These are phyloP conservation scores for Chirona hameri DNA, from an alignment of 2,888 invertebrate genomes.

Conservation along the genomic window DNA sequence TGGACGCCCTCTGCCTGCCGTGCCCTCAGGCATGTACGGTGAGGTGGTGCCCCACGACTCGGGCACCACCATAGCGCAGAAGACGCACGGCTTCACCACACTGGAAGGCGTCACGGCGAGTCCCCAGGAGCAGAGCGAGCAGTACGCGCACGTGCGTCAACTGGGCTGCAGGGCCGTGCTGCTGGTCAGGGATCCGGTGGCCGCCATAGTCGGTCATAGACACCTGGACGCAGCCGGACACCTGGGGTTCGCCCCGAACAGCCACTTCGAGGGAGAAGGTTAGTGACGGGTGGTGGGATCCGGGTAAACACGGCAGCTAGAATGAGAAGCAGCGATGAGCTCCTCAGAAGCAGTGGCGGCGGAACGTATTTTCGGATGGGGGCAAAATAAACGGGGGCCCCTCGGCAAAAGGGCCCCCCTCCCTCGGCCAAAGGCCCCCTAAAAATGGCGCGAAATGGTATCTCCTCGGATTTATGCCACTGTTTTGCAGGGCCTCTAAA, in stretches of 20 bases:
- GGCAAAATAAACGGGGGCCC: no score
- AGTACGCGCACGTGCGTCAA: neutral
- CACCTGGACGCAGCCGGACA: constrained; percentile 40
- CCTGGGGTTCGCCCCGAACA: constrained; percentile 39
- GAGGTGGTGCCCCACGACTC: constrained; percentile 37
- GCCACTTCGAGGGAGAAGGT: constrained; percentile 40
- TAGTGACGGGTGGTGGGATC: neutral
- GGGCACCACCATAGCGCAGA: constrained; percentile 39
- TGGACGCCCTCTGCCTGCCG: no score
- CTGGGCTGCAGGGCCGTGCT: neutral
- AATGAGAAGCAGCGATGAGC: no score
- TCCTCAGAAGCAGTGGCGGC: no score
- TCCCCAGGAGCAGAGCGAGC: constrained; percentile 35
- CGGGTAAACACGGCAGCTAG: no score
- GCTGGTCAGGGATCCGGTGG: neutral
- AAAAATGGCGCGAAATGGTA: no score
- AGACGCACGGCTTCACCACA: constrained; percentile 40
- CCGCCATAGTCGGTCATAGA: constrained; percentile 38
- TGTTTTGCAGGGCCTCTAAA: no score
- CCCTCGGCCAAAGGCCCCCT: no score
- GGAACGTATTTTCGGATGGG: no score
- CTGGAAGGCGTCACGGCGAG: constrained; percentile 34
- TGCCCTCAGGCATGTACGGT: constrained; percentile 38
- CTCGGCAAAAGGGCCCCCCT: no score
- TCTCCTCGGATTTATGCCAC: no score